Base-by-base conservation (phyloP, 2,797 vertebrate genomes). In the Syngnathus acus region DNA sequence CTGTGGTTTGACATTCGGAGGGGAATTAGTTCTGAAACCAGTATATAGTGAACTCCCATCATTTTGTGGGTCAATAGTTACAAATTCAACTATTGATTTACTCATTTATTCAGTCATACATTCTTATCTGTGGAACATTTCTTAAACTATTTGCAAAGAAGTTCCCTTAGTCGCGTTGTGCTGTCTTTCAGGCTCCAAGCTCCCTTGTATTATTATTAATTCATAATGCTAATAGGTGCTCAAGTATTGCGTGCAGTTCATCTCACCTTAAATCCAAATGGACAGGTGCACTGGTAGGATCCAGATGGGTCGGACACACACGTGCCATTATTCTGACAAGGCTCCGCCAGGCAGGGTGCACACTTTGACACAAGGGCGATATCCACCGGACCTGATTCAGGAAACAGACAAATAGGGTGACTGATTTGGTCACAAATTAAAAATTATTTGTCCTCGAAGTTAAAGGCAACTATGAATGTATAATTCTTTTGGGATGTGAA, bases 261-360 rank as follows among this genome's bases (percentile, higher is more conserved):
- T 21, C 77, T 88, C 82, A 94, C 93, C 95, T 99, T 98, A 89
- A 95, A 98, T 72, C 95, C 94, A 53, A 92, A 93, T 10, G 94
- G 94, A 68, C 97, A 99, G 74, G 93, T 90, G 82, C 97, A 99
- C 67, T 82, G 94, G 85, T 94, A 98, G 5, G 91, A 90, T 54
- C 94, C 95, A 43, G 89, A 81, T 0, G 86, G 82, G 19, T 95
- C 94, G 19, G 86, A 91, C 72, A 87, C 93, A 78, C 97, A 99
- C 0, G 95, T 96, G 14, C 95, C 96, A 0, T 98, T 98, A 88
- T 98, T 98, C 83, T 90, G 93, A 77, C 97, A 99, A 0, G 96
- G 96, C 1, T 73, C 76, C 60, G 94, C 93, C 74, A 98, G 88
- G 84, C 97, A 99, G 77, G 95, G 94, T 55, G 94, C 92, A 63